phyloP scores from a whole-genome alignment of 2,113 vertebrate genomes.

The Thamnophis sirtalis region DNA sequence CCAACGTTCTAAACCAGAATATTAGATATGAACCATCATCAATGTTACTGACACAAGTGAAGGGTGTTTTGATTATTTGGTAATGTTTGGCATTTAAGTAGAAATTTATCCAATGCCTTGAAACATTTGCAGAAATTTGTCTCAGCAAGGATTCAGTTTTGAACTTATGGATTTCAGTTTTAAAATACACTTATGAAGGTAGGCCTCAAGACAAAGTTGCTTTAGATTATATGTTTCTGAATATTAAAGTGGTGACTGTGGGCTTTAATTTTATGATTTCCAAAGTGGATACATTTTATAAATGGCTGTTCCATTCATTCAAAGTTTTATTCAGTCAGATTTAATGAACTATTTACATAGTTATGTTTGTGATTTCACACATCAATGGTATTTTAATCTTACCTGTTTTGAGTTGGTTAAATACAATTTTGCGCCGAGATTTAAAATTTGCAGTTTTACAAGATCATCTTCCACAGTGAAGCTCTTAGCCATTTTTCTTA shows the following conservation, averaged over 20 bases:
- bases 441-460: conserved; percentile 92
- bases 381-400: conserved; percentile 22
- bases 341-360: background rate
- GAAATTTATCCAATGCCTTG: background rate
- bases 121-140: background rate
- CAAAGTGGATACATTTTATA: background rate
- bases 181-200: background rate
- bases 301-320: background rate
- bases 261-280: background rate
- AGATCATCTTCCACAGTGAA: conserved; percentile 93
- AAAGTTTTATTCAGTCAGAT: background rate
- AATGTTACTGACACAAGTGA: background rate
- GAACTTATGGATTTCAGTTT: background rate
- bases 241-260: background rate
- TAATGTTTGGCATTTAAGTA: background rate
- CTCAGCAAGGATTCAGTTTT: background rate
- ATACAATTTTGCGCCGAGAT: conserved; percentile 92
- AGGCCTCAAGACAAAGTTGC: background rate
- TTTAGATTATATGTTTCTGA: background rate
- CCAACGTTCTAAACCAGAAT: background rate
- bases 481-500: conserved; percentile 90
- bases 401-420: conserved; percentile 98
- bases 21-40: background rate
- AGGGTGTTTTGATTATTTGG: background rate
- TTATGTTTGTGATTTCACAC: background rate